Evolutionary conservation across 2,888 invertebrate species (phyloP), one percentile per base, ranked within the genome.

Genomic region (Orchestes rusci): DNA sequence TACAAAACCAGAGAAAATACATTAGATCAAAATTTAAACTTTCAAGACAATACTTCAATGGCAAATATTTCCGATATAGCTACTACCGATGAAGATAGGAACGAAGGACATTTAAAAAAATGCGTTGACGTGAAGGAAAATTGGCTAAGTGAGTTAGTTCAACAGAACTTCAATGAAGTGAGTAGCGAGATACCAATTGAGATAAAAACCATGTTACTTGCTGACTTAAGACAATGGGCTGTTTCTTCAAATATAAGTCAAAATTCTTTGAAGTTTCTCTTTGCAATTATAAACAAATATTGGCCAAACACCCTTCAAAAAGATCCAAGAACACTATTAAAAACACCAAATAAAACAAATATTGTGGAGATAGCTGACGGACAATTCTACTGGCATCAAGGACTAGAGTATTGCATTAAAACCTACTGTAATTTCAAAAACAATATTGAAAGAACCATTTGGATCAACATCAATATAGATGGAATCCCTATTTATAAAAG

Each of bases 401-500:
- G 23, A 5, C 8, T 23, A 23, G 23, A 23, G 23, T 23, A 23
- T 23, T 23, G 23, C 23, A 23, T 23, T 23, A 23, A 23, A 23
- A 23, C 23, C 7, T 23, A 23, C 23, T 23, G 23, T 10, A 23
- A 23, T 23, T 23, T 23, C 5, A 23, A 23, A 23, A 23, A 23
- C 23, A 23, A 23, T 23, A 23, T 23, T 10, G 23, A 8, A 8
- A 23, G 8, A 23, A 23, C 23, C 23, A 23, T 23, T 23, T 23
- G 8, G 23, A 23, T 51, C 13, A 54, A 53, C 42, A 37, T 45
- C n/a, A n/a, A n/a, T n/a, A n/a, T n/a, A n/a, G n/a, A n/a, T n/a
- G n/a, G n/a, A n/a, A n/a, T n/a, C n/a, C 39, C 30, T 13, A 50
- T 55, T 30, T 55, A 53, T 39, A 47, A 44, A 32, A 48, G 53